Conservation (phyloP, 2,113 vertebrate species). For the Fukomys damarensis region DNA sequence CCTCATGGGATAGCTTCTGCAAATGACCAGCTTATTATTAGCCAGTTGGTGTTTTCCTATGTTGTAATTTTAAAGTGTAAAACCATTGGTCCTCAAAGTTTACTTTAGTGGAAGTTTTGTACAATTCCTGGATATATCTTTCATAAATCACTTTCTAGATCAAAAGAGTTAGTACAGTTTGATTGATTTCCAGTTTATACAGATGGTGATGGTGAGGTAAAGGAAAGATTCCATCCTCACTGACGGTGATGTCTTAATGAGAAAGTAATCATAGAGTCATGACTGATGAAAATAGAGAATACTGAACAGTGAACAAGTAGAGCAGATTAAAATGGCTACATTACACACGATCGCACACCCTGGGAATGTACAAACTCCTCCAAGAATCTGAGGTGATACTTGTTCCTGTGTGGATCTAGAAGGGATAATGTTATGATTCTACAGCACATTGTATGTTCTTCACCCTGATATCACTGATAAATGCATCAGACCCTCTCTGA, state of each 20-base stretch:
- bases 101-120: not conserved
- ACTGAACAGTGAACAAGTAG: not conserved
- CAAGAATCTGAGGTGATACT: not conserved
- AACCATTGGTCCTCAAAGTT: constrained; percentile 20
- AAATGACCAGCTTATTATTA: constrained; percentile 40
- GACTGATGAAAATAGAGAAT: not conserved
- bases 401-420: not conserved
- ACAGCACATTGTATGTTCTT: not conserved
- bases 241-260: not conserved
- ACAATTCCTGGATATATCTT: not conserved
- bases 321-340: not conserved
- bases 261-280: not conserved
- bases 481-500: too few relatives aligned
- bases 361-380: rapidly evolving
- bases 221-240: not conserved
- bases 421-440: not conserved
- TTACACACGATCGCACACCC: too few relatives aligned
- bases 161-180: not conserved
- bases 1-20: constrained; percentile 49
- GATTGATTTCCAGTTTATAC: not conserved
- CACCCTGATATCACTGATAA: too few relatives aligned
- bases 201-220: not conserved
- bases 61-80: constrained; percentile 53
- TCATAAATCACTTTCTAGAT: not conserved
- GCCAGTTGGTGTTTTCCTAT: constrained; percentile 34